Evolutionary conservation across 2,888 invertebrate species (phyloP).

Genomic region (Muscina levida): DNA sequence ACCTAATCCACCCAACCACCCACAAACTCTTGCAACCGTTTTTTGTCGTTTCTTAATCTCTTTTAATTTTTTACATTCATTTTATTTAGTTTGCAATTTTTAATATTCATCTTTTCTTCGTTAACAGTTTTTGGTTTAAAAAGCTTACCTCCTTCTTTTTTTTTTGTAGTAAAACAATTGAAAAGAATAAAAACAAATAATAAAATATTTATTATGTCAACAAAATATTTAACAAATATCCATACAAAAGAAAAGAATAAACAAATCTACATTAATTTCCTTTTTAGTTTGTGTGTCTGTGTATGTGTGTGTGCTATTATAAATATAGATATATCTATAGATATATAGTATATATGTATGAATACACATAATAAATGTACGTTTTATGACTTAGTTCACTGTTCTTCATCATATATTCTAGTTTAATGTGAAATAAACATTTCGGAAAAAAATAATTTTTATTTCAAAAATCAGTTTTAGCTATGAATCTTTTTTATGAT

Average conservation of each 20-base stretch:
- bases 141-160: background rate
- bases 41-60: too few relatives aligned
- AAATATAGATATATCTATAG: too few relatives aligned
- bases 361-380: too few relatives aligned
- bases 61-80: background rate
- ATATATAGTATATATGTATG: too few relatives aligned
- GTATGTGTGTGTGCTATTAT: conserved; percentile 10
- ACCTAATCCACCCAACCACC: too few relatives aligned
- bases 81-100: conserved; percentile 28
- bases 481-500: background rate
- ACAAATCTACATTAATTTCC: conserved; percentile 28
- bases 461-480: conserved; percentile 45
- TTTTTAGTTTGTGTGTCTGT: background rate
- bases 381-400: too few relatives aligned
- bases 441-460: conserved; percentile 27
- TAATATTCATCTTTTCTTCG: background rate
- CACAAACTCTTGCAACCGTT: too few relatives aligned
- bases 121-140: background rate
- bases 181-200: conserved; percentile 40
- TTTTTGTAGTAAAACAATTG: background rate
- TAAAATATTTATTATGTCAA: conserved; percentile 38
- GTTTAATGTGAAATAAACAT: background rate
- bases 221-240: conserved; percentile 40
- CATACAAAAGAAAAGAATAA: conserved; percentile 25
- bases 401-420: background rate